Evolutionary conservation across 92 coral and sea anemone genomes (phyloP).

Genomic region (Micromussa lordhowensis): DNA sequence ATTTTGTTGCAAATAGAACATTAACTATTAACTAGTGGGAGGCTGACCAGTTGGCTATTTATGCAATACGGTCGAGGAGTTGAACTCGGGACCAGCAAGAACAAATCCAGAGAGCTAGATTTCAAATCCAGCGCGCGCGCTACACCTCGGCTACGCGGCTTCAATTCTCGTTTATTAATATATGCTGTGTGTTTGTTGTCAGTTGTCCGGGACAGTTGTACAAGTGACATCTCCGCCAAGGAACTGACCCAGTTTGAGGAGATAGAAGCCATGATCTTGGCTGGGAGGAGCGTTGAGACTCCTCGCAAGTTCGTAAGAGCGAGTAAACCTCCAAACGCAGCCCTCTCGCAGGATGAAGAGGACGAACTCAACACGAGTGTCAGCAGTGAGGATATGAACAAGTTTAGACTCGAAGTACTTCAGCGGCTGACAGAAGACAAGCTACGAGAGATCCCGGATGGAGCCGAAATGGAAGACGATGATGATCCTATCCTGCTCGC

Average conservation of each 20-base stretch:
- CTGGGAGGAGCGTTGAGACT: slow-evolving; percentile 67
- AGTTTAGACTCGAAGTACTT: slow-evolving; percentile 80
- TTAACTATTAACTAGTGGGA: too few relatives aligned
- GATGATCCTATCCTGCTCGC: slow-evolving; percentile 57
- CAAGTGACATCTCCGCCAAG: slow-evolving; percentile 63
- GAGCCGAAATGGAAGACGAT: slow-evolving; percentile 50
- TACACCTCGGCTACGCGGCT: too few relatives aligned
- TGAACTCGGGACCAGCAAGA: too few relatives aligned
- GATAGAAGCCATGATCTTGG: slow-evolving; percentile 79
- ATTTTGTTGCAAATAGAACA: too few relatives aligned
- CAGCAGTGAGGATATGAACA: slow-evolving; percentile 90
- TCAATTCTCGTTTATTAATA: not conserved
- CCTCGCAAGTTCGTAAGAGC: slow-evolving; percentile 30
- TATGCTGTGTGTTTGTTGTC: not conserved
- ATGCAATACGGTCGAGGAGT: too few relatives aligned
- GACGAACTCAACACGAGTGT: slow-evolving; percentile 83
- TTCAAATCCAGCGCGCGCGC: too few relatives aligned
- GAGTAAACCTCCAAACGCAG: not conserved
- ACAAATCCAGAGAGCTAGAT: too few relatives aligned
- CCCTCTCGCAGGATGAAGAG: slow-evolving; percentile 55
- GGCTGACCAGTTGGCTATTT: too few relatives aligned
- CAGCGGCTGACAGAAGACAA: slow-evolving; percentile 80
- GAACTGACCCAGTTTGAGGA: slow-evolving; percentile 87
- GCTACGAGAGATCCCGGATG: slow-evolving; percentile 56
- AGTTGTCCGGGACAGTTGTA: slow-evolving; percentile 58